Percentiles rank a stretch among this genome's conserved stretches.
These are phyloP conservation scores for Burhinus bistriatus DNA, from an alignment of 2,113 vertebrate species.

Conservation along the genomic window DNA sequence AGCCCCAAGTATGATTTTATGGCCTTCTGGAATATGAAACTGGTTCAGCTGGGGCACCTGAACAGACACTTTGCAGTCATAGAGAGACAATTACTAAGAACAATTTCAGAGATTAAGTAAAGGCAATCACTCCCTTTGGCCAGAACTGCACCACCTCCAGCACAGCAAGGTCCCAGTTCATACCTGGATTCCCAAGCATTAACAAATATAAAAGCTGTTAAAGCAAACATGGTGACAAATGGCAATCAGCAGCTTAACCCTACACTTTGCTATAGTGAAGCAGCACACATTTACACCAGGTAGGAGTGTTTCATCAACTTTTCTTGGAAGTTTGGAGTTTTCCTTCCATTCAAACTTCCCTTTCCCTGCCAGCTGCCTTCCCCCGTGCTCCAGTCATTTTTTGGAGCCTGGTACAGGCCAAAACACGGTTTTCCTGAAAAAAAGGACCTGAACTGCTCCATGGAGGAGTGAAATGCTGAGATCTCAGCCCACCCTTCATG, in stretches of 20 bases:
- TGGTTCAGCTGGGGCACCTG: background rate
- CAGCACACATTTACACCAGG: no score
- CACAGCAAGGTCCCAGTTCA: background rate
- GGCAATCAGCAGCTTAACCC: background rate
- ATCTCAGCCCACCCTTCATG: background rate
- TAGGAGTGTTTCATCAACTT: fast-evolving
- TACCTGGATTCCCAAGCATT: background rate
- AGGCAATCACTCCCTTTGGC: background rate
- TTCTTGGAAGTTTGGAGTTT: background rate
- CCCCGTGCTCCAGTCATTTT: fast-evolving
- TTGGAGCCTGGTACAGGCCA: background rate
- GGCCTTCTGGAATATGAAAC: background rate
- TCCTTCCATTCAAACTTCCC: background rate
- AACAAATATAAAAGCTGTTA: background rate
- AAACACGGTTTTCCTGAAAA: background rate
- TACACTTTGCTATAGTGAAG: no score
- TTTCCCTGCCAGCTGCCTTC: background rate
- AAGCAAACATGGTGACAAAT: fast-evolving
- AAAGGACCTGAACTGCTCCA: background rate
- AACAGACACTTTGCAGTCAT: background rate
- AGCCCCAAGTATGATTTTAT: background rate
- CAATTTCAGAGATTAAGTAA: background rate
- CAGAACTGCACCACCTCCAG: background rate
- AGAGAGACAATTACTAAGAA: background rate
- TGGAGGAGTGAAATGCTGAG: background rate